These are phyloP conservation scores for Drosophila anceps DNA, from an alignment of 2,888 invertebrate species.

Conservation along the genomic window DNA sequence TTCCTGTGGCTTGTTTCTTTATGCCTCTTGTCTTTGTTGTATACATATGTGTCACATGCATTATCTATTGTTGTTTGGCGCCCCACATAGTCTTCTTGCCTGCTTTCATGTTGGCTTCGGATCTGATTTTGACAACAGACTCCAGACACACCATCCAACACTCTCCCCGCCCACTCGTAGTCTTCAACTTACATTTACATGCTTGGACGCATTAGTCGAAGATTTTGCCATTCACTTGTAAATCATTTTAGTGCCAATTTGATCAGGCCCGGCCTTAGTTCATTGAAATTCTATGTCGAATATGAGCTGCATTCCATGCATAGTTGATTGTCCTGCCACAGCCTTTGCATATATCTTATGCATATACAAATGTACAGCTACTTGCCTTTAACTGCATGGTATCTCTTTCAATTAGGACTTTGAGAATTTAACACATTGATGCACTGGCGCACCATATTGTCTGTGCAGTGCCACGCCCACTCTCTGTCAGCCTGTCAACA, in stretches of 20 bases:
- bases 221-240: slow-evolving; percentile 16
- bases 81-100: slow-evolving; percentile 18
- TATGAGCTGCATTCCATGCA: slow-evolving; percentile 18
- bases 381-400: slow-evolving; percentile 1
- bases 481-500: slow-evolving; percentile 35
- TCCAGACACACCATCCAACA: neutral
- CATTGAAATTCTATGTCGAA: slow-evolving; percentile 32
- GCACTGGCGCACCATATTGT: slow-evolving; percentile 11
- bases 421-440: slow-evolving; percentile 44
- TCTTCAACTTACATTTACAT: neutral
- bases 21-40: slow-evolving; percentile 31
- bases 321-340: slow-evolving; percentile 18
- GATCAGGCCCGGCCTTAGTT: slow-evolving; percentile 23
- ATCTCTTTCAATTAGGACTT: slow-evolving; percentile 62
- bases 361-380: slow-evolving; percentile 28
- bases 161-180: neutral
- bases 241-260: slow-evolving; percentile 37
- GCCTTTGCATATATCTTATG: slow-evolving; percentile 23
- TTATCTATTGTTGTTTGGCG: slow-evolving; percentile 51
- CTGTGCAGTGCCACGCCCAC: slow-evolving; percentile 18
- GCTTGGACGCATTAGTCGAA: neutral
- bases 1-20: slow-evolving; percentile 27
- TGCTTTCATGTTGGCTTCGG: slow-evolving; percentile 14
- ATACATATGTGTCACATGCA: slow-evolving; percentile 45
- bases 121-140: slow-evolving; percentile 42